These are phyloP conservation scores for Enteromius trimaculatus DNA, from an alignment of 2,797 vertebrate genomes.

Conservation along the genomic window DNA sequence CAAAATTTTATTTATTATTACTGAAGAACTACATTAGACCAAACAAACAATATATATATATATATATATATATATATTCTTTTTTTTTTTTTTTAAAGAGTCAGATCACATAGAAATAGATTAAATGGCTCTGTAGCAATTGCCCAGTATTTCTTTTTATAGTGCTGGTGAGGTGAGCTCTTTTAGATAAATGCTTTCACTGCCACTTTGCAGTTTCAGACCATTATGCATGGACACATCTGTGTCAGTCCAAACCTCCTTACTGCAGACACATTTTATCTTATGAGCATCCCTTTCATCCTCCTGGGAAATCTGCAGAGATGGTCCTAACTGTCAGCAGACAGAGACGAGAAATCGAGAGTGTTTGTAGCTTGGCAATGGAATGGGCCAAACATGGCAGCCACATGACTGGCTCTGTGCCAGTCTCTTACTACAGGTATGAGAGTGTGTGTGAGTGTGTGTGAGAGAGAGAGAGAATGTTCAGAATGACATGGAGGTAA, in stretches of 20 bases:
- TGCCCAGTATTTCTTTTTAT: neutral
- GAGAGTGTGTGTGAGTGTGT: constrained; percentile 1
- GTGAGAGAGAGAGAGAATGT: neutral
- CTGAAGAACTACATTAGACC: neutral
- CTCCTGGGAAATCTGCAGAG: constrained; percentile 50
- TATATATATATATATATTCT: neutral
- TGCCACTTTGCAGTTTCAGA: constrained; percentile 7
- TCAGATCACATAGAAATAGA: neutral
- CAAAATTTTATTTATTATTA: neutral
- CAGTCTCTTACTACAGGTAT: neutral
- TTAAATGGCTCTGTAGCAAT: neutral
- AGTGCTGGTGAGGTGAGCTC: neutral
- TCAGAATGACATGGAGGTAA: too few species aligned
- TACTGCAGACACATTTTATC: constrained; percentile 76
- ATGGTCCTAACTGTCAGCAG: constrained; percentile 46
- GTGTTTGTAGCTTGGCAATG: neutral
- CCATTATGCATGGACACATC: constrained; percentile 49
- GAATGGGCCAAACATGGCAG: constrained; percentile 15
- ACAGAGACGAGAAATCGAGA: neutral
- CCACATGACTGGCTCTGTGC: neutral
- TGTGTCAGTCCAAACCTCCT: constrained; percentile 62
- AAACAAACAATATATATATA: neutral
- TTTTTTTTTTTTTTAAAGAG: neutral
- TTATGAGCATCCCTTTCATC: constrained; percentile 62
- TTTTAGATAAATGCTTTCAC: constrained; percentile 25